Evolutionary conservation across 2,797 vertebrate species (phyloP).

Genomic region (Cyprinodon diabolis): DNA sequence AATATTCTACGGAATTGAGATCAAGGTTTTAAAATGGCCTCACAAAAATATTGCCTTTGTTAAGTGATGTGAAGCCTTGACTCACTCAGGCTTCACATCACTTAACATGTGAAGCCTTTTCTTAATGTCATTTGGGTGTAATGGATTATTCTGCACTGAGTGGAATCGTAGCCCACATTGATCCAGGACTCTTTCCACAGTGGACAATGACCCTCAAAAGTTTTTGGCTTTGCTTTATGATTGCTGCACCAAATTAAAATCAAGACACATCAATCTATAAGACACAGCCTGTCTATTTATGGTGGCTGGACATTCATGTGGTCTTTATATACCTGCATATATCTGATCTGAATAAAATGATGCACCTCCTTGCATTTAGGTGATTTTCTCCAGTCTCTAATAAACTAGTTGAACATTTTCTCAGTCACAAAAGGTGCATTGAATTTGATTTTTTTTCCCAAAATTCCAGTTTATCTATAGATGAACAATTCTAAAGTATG

Average conservation of each 20-base stretch:
- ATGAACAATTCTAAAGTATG: no score
- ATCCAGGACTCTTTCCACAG: neutral
- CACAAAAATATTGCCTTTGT: neutral
- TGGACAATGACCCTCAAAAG: neutral
- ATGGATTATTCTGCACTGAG: neutral
- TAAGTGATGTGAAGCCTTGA: neutral
- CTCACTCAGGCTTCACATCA: no score
- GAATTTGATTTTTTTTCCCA: no score
- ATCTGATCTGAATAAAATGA: neutral
- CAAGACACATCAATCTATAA: neutral
- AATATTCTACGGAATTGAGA: neutral
- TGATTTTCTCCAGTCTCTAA: no score
- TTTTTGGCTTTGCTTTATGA: neutral
- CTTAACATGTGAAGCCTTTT: no score
- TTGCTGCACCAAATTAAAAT: neutral
- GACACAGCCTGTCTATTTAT: no score
- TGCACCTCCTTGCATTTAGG: no score
- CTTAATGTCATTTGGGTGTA: neutral
- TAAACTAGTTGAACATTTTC: no score
- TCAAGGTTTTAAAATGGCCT: neutral
- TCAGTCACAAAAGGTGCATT: no score
- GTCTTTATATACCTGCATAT: neutral
- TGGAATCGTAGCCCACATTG: neutral
- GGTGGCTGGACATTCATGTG: neutral
- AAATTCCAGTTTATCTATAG: no score